A percentile compares a stretch with the other conserved stretches of the same genome.
Conservation (phyloP, 2,888 invertebrate genomes). For the Conus canariensis region DNA sequence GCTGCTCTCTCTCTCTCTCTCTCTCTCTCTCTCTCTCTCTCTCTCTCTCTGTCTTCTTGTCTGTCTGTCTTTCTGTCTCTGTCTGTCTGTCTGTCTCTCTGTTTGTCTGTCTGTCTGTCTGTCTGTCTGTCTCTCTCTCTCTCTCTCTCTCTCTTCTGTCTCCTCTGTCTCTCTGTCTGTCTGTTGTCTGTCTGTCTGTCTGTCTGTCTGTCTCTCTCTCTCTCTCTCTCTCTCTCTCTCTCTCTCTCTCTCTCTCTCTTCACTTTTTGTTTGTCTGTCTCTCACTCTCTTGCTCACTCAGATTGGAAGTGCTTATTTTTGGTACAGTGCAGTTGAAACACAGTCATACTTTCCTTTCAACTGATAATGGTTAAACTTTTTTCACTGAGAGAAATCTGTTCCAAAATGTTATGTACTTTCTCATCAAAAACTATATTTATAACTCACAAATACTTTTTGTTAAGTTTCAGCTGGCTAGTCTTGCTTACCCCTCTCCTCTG, state of each 20-base stretch:
- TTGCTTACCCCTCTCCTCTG: too few relatives aligned
- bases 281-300: background rate
- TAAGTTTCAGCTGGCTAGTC: too few relatives aligned
- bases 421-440: too few relatives aligned
- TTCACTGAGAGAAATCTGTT: too few relatives aligned
- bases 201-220: background rate
- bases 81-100: too few relatives aligned
- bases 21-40: too few relatives aligned
- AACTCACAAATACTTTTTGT: too few relatives aligned
- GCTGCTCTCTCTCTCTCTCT: background rate
- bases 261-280: background rate
- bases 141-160: background rate
- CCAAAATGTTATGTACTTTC: too few relatives aligned
- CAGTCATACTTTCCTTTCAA: background rate
- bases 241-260: slow-evolving; percentile 8
- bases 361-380: too few relatives aligned
- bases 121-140: background rate
- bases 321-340: background rate
- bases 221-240: slow-evolving; percentile 8
- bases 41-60: too few relatives aligned
- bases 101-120: background rate
- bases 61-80: too few relatives aligned
- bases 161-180: background rate
- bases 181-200: background rate
- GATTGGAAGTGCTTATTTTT: background rate